Evolutionary conservation across 2,797 vertebrate genomes (phyloP), one percentile per base, ranked within the genome.

Genomic region (Microctenopoma stevenorrisi): DNA sequence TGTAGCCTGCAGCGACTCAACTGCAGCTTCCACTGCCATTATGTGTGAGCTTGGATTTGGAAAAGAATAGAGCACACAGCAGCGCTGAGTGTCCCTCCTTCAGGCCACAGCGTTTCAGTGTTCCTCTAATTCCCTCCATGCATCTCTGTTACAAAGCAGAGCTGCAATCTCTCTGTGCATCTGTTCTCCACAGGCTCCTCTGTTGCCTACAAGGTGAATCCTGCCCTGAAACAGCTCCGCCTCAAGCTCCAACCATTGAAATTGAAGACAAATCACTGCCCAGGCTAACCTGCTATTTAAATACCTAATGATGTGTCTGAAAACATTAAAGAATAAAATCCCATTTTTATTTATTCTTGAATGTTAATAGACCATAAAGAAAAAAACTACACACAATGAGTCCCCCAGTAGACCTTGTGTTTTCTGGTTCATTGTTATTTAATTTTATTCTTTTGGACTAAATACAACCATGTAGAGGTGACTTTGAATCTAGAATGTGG

Each of bases 1-100:
- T 91, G 88, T 92, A 80, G 90, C 94, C 94, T 8, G 74, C 92
- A 91, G 93, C 91, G 71, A 63, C 82, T 88, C 81, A 74, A 62
- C 86, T 58, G 72, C 88, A 88, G 83, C 86, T 88, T 92, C 86
- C 85, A 74, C 86, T 64, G 80, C 84, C 87, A 84, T 91, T 91
- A 90, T 90, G 88, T 78, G 69, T 7, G 68, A 83, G 90, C 85
- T 72, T 48, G 77, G 86, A 86, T 89, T 87, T 89, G 81, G 76
- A 86, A 66, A 75, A 90, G 88, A 92, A 84, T 67, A 72, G 81
- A 79, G 80, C 66, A 18, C 54, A 33, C 87, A 71, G 84, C 77
- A 55, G 79, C 25, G 13, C 71, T 81, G 75, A 74, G 68, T 82
- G 75, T 88, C 87, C 78, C 88, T 91, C 88, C 91, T 93, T 78